phyloP scores from a whole-genome alignment of 2,888 invertebrate genomes.

The Tillus elongatus region DNA sequence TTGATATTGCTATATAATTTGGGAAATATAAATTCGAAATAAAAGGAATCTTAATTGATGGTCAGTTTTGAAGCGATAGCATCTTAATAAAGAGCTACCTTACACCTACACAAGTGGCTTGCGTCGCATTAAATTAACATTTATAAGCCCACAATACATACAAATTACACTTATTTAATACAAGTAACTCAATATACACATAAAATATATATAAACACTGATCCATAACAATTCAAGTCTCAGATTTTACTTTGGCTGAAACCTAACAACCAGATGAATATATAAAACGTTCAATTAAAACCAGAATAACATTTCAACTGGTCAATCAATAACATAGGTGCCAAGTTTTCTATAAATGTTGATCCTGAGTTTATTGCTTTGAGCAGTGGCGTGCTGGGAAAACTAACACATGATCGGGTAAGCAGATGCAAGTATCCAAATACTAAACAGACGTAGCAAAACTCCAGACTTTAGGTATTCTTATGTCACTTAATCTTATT shows the following conservation, averaged over 20 bases:
- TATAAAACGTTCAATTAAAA: neutral
- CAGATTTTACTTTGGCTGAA: no score
- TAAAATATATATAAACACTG: neutral
- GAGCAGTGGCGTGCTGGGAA: no score
- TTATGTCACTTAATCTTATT: no score
- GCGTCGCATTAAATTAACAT: neutral
- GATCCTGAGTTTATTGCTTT: conserved; percentile 34
- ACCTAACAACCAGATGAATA: neutral
- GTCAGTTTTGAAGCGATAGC: no score
- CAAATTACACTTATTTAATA: neutral
- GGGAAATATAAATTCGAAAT: no score
- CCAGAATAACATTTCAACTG: conserved; percentile 1
- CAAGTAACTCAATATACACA: neutral
- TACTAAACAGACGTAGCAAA: no score
- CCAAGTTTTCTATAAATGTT: conserved; percentile 37
- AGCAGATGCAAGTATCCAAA: no score
- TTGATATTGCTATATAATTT: no score
- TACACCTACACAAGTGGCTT: neutral
- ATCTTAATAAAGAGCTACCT: neutral
- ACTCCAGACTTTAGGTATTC: no score
- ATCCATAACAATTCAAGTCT: conserved; percentile 2
- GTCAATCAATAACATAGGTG: conserved; percentile 34
- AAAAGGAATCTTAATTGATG: neutral
- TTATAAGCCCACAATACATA: conserved; percentile 1
- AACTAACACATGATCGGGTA: no score